Percentiles rank a stretch among this genome's conserved stretches.
Evolutionary conservation across 2,113 vertebrate species (phyloP).

Genomic region (Numenius arquata): DNA sequence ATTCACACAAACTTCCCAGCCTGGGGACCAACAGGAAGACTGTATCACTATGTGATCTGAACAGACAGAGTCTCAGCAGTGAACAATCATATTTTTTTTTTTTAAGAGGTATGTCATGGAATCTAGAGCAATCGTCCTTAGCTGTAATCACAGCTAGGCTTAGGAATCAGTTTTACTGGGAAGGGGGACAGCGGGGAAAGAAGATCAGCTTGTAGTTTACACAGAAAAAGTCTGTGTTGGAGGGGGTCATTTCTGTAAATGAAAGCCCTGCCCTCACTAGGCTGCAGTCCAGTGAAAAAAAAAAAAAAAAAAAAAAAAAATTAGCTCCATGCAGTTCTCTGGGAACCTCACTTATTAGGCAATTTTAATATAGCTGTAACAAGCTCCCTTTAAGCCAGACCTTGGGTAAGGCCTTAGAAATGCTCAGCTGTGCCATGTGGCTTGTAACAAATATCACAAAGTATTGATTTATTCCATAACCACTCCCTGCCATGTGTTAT

Average conservation of each 20-base stretch:
- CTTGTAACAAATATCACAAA: constrained; percentile 51
- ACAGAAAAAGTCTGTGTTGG: neutral
- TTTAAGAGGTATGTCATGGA: neutral
- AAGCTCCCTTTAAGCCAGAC: constrained; percentile 28
- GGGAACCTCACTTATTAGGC: constrained; percentile 10
- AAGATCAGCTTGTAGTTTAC: neutral
- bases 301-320: neutral
- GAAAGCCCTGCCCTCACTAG: neutral
- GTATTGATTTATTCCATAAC: constrained; percentile 57
- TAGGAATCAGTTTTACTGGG: neutral
- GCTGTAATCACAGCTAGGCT: neutral
- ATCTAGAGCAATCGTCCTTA: neutral
- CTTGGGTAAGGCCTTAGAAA: constrained; percentile 39
- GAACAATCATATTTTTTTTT: neutral
- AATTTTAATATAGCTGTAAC: constrained; percentile 40
- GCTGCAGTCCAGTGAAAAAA: neutral
- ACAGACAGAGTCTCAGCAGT: neutral
- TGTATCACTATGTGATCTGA: neutral
- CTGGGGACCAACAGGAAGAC: neutral
- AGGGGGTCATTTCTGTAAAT: neutral
- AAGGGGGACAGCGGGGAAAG: fast-evolving
- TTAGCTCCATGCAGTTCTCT: neutral
- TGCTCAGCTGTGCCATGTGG: constrained; percentile 45
- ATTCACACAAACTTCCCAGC: neutral
- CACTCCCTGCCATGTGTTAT: constrained; percentile 42